These are phyloP conservation scores for Indicator indicator DNA, from an alignment of 2,113 vertebrate genomes.

Conservation along the genomic window DNA sequence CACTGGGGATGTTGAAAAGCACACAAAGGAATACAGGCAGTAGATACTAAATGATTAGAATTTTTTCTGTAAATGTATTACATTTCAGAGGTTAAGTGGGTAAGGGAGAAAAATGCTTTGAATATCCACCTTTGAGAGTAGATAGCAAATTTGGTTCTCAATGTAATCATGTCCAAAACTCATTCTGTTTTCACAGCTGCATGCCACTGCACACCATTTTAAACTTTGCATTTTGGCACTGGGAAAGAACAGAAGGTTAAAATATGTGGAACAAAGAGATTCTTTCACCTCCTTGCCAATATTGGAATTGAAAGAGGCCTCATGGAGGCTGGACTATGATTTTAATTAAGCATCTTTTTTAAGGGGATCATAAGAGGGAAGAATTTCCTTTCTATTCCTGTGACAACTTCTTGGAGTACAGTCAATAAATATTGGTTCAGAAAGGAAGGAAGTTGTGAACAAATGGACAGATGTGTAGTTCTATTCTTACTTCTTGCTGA, in stretches of 20 bases:
- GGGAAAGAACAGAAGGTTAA: conserved; percentile 36
- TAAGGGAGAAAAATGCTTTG: conserved; percentile 34
- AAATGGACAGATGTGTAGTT: neutral
- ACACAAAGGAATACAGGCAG: conserved; percentile 41
- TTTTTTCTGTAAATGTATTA: conserved; percentile 57
- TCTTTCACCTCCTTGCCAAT: conserved; percentile 20
- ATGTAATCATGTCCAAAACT: conserved; percentile 36
- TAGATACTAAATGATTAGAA: conserved; percentile 44
- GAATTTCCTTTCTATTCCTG: neutral
- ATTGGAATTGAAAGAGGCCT: conserved; percentile 10
- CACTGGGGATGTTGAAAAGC: conserved; percentile 40
- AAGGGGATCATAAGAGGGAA: neutral
- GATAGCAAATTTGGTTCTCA: conserved; percentile 57
- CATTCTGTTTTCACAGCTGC: conserved; percentile 66
- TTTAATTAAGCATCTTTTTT: conserved; percentile 39
- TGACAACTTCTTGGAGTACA: neutral
- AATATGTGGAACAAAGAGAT: neutral
- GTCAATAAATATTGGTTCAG: neutral
- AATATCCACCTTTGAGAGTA: conserved; percentile 59
- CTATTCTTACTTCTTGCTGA: neutral
- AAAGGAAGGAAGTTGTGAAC: neutral
- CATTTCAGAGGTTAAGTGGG: conserved; percentile 65
- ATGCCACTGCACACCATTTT: conserved; percentile 18
- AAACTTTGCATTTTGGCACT: conserved; percentile 47
- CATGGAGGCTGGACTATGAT: neutral